Evolutionary conservation across 2,888 invertebrate species (phyloP), one percentile per base, ranked within the genome.

Genomic region (Euplexia lucipara): DNA sequence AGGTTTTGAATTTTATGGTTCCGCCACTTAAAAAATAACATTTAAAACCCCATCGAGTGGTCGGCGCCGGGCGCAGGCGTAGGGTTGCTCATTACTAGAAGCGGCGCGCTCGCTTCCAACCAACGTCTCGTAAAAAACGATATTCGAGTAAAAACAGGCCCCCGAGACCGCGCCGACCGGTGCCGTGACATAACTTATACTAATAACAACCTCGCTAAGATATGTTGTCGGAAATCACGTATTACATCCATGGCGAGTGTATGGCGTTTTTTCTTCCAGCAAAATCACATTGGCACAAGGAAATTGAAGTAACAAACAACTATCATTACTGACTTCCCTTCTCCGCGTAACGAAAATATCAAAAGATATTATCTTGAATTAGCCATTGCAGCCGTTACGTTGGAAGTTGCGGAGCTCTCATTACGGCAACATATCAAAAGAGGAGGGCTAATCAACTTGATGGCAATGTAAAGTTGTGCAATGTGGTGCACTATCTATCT

Each of bases 211-310:
- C 60, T 61, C 75, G 63, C 73, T 67, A 79, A 83, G 83, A 84
- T 83, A 84, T 85, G 85, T 87, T 87, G 84, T 84, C 87, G 90
- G 90, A 90, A 88, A 88, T 82, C 84, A 83, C 83, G 81, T 83
- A 82, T 79, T 81, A 79, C 74, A 68, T 72, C 37, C 63, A 70
- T 62, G 41, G 51, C 20, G 51, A 63, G 26, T 42, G 63, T 52
- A 70, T 62, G 37, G 22, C 6, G 37, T 12, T 70, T 70, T 80
- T 78, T 65, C 52, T 69, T 51, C 22, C 48, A 62, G 58, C 59
- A 32, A 60, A 62, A 58, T 65, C 51, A 26, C 45, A 68, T 59
- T 49, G 49, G 47, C 47, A 56, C 30, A 57, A 70, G 60, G 58
- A 73, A 78, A 64, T 61, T 51, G 35, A 68, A 51, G 16, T 53